Evolutionary conservation across 1,140 invertebrate species (phyloP).

Genomic region (Olivierus martensii): DNA sequence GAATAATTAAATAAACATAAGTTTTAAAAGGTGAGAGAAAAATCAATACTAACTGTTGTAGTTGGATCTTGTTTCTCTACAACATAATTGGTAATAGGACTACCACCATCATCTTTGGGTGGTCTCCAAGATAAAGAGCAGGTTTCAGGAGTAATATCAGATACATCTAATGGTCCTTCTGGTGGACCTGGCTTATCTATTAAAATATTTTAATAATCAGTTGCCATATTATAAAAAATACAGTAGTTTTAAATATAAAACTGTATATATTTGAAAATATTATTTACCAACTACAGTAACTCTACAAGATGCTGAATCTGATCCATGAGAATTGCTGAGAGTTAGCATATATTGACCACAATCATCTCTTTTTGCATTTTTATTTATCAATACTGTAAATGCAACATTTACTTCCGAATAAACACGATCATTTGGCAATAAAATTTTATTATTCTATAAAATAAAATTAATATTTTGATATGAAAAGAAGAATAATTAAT

Average conservation of each 20-base stretch:
- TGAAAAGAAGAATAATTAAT: background rate
- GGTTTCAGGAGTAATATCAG: constrained; percentile 75
- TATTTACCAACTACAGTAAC: constrained; percentile 55
- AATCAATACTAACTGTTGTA: constrained; percentile 63
- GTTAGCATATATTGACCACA: constrained; percentile 84
- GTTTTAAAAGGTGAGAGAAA: background rate
- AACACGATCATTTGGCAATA: constrained; percentile 64
- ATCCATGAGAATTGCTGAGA: constrained; percentile 72
- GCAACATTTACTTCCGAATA: constrained; percentile 72
- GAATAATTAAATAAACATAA: constrained; percentile 1
- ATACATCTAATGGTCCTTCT: constrained; percentile 75
- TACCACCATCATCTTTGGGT: constrained; percentile 84
- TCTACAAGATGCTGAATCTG: constrained; percentile 74
- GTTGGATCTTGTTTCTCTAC: constrained; percentile 87
- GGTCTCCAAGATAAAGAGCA: constrained; percentile 88
- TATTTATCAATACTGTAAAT: constrained; percentile 70
- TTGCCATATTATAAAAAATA: no score
- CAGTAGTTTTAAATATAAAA: background rate
- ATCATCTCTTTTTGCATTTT: constrained; percentile 73
- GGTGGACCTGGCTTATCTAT: constrained; percentile 82
- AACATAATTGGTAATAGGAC: constrained; percentile 92
- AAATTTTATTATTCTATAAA: constrained; percentile 56
- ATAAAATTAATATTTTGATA: background rate
- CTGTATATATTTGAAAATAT: background rate
- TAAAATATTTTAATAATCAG: no score